phyloP scores from a whole-genome alignment of 64 coral and sea anemone species.

The Anthopleura sola region DNA sequence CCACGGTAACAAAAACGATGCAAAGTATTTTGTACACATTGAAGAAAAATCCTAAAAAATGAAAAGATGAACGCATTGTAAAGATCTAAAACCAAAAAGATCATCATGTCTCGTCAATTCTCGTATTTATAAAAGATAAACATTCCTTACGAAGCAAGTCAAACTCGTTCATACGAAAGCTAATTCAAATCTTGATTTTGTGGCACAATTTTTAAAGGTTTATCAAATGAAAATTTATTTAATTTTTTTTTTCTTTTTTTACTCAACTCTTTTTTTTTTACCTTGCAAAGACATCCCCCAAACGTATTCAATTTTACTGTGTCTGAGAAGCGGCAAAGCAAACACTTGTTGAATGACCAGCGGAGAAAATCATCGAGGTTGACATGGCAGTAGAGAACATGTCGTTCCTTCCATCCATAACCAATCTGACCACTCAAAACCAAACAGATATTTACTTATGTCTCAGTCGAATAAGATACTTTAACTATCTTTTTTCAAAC shows the following conservation, averaged over 20 bases:
- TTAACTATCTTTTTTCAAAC: background rate
- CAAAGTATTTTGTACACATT: constrained; percentile 8
- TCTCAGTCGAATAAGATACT: background rate
- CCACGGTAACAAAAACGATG: background rate
- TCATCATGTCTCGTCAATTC: too few relatives aligned
- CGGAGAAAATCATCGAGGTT: background rate
- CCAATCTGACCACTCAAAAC: background rate
- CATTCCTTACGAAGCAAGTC: too few relatives aligned
- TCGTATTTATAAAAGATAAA: too few relatives aligned
- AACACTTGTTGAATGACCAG: background rate
- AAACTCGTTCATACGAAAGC: too few relatives aligned
- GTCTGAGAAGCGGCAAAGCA: background rate
- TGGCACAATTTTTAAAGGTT: too few relatives aligned
- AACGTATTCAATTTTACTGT: background rate
- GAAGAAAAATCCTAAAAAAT: background rate
- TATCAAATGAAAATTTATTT: too few relatives aligned
- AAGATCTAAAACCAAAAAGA: background rate
- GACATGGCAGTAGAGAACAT: background rate
- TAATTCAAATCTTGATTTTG: too few relatives aligned
- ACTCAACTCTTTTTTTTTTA: background rate
- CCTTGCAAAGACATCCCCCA: background rate
- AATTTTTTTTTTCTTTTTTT: too few relatives aligned
- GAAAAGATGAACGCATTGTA: background rate
- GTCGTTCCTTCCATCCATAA: background rate
- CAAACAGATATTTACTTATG: background rate